Evolutionary conservation across 2,113 vertebrate species (phyloP).

Genomic region (Zootoca vivipara): DNA sequence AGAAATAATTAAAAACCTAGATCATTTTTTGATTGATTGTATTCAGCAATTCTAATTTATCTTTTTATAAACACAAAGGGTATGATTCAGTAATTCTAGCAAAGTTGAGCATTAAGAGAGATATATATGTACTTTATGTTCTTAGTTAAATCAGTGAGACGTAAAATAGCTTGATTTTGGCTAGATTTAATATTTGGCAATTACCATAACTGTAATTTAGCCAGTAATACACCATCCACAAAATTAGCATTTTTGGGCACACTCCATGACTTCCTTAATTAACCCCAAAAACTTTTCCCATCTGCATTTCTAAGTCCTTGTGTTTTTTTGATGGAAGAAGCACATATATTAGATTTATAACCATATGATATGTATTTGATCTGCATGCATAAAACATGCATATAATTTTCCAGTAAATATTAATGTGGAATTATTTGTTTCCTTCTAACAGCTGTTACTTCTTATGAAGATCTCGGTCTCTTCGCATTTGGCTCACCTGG

Average conservation of each 20-base stretch:
- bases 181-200: background rate
- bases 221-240: background rate
- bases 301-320: background rate
- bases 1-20: background rate
- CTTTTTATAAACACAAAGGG: background rate
- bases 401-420: conserved; percentile 1
- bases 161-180: background rate
- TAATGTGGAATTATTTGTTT: conserved; percentile 16
- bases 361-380: background rate
- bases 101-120: background rate
- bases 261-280: background rate
- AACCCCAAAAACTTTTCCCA: background rate
- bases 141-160: background rate
- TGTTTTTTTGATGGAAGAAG: background rate
- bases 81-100: background rate
- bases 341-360: background rate
- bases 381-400: background rate
- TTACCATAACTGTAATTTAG: background rate
- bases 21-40: background rate
- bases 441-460: conserved; percentile 83
- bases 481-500: conserved; percentile 87
- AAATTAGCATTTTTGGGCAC: background rate
- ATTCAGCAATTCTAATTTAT: background rate
- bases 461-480: conserved; percentile 92
- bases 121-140: background rate